A percentile compares a stretch with the other conserved stretches of the same genome.
phyloP scores from a whole-genome alignment of 2,797 vertebrate genomes.

The Hypotaenidia okinawae region DNA sequence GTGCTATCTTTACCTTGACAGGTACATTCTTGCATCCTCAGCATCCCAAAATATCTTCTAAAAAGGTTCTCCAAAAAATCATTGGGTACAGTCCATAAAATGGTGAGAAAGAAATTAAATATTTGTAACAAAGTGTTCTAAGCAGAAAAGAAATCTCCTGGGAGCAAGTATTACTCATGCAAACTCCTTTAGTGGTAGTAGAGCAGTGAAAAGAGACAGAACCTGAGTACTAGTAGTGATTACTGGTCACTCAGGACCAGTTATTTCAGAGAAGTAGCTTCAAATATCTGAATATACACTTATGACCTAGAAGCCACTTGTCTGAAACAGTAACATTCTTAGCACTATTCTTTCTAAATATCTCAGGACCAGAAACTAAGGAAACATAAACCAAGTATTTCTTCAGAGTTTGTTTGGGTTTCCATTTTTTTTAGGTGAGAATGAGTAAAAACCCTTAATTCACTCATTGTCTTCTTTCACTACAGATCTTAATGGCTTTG shows the following conservation, averaged over 20 bases:
- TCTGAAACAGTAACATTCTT: not conserved
- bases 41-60: not conserved
- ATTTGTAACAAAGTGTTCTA: not conserved
- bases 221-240: not conserved
- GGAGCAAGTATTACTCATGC: not conserved
- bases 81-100: fast-evolving
- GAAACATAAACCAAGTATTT: not conserved
- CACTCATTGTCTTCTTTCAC: not conserved
- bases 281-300: not conserved
- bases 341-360: not conserved
- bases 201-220: not conserved
- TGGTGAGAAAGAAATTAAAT: not conserved
- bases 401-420: not conserved
- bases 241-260: not conserved
- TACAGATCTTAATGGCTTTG: not conserved
- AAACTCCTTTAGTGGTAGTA: not conserved
- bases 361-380: not conserved
- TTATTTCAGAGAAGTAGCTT: not conserved
- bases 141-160: not conserved
- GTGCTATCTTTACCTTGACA: not conserved
- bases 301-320: not conserved
- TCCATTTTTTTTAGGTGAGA: not conserved
- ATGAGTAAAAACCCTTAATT: not conserved
- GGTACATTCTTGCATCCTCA: not conserved
- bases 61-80: not conserved